Base-by-base conservation (phyloP, 2,797 vertebrate genomes). In the Sandelia bainsii region DNA sequence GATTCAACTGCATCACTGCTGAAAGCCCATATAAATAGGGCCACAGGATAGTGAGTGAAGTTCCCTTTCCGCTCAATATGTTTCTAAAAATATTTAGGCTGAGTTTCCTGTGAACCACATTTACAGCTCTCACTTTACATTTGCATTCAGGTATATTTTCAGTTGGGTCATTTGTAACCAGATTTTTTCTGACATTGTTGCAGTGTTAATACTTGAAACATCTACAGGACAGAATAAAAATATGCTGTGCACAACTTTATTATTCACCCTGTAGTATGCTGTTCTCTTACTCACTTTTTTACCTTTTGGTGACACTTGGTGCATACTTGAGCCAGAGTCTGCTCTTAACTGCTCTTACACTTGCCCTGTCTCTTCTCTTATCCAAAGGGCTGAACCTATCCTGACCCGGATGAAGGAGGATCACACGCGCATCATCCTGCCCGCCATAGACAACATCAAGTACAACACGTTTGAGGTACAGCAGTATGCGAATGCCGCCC, bases 381-480 rank as follows among this genome's bases (percentile, higher is more conserved):
- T 64, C 79, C 42, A 1, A 89, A 99, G 98, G 98, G 95, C 94
- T 10, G 97, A 98, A 80, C 98, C 98, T 0, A 95, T 97, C 1
- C 94, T 99, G 5, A 94, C 95, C 0, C 92, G 98, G 53, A 96
- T 99, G 89, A 98, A 93, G 80, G 97, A 98, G 75, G 98, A 98
- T 83, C 95, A 94, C 53, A 95, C 95, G 14, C 94, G 98, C 51
- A 96, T 99, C 72, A 96, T 99, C 80, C 90, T 99, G 61, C 98
- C 98, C 0, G 97, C 98, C 20, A 99, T 99, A 3, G 98, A 99
- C 94, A 99, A 99, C 84, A 99, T 99, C 92, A 98, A 97, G 82
- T 98, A 96, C 91, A 98, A 97, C 94, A 98, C 96, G 0, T 99
- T 99, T 0, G 98, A 99, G 81, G 97, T 99, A 80, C 98, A 99